A percentile compares a stretch with the other conserved stretches of the same genome.
phyloP scores from a whole-genome alignment of 2,888 invertebrate genomes.

The Epinotia bilunana region DNA sequence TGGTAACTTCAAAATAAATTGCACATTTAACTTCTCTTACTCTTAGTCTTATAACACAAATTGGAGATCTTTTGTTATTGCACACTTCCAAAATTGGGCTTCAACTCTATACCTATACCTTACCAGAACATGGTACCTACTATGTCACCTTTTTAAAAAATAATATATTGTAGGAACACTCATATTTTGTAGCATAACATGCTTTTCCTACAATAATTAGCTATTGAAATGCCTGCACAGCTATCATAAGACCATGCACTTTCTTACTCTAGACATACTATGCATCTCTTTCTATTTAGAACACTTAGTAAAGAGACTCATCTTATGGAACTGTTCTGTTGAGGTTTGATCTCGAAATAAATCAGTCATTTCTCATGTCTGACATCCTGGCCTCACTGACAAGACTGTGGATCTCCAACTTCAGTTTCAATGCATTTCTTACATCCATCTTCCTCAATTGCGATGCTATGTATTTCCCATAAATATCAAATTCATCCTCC shows the following conservation, averaged over 20 bases:
- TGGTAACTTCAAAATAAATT: not conserved
- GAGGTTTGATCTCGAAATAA: not conserved
- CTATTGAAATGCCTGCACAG: too few relatives aligned
- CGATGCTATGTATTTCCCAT: conserved; percentile 70
- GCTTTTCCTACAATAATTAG: not conserved
- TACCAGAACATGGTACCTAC: not conserved
- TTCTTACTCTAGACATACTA: too few relatives aligned
- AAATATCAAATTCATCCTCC: conserved; percentile 74
- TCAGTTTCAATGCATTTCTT: conserved; percentile 63
- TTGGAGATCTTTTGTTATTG: not conserved
- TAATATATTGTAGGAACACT: not conserved
- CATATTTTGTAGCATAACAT: not conserved
- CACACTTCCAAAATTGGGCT: not conserved
- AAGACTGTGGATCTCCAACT: conserved; percentile 67
- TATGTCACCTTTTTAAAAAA: not conserved
- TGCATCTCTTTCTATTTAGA: too few relatives aligned
- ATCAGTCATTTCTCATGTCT: conserved; percentile 51
- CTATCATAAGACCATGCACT: too few relatives aligned
- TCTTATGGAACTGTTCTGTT: not conserved
- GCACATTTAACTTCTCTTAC: not conserved
- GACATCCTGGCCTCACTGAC: conserved; percentile 67
- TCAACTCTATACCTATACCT: not conserved
- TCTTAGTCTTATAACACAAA: not conserved
- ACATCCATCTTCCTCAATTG: conserved; percentile 67
- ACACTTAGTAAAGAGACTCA: not conserved